Base-by-base conservation (phyloP, 2,113 vertebrate genomes). In the Gorsachius goisagi region DNA sequence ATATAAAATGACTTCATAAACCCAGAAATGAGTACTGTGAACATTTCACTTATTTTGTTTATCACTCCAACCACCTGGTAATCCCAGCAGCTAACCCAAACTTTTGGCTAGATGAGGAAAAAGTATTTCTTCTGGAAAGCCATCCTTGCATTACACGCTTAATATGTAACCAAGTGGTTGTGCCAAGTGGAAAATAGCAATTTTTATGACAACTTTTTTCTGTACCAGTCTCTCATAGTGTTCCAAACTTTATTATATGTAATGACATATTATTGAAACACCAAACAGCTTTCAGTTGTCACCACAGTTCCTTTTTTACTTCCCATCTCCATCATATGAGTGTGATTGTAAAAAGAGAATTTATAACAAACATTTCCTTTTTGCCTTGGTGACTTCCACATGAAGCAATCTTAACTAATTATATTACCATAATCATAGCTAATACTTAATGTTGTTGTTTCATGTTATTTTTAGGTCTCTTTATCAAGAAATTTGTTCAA, bases 1-100 rank as follows among this genome's bases (percentile, higher is more conserved):
- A 74, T 90, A 82, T n/a, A 53, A 85, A 92, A 82, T 82, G 6
- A 52, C 86, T 90, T 90, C 68, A 82, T 93, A 88, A 93, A 79
- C 62, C 15, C 58, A 76, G 62, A 95, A 95, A 90, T 68, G 24
- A 83, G 58, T 47, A 78, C 67, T 76, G 58, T 41, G 58, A 83
- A 85, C 44, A 79, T 88, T 79, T 75, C 28, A 41, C 30, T 93
- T 88, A 33, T 89, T 91, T 88, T 91, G 50, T 89, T 87, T 88
- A 82, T 93, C 91, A 75, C 28, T 88, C 32, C 62, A 79, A 62
- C 52, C 66, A 93, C 66, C 78, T 91, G 78, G 60, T 85, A 89
- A 67, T 88, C 56, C 60, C 69, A 55, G 60, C 37, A 93, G 64
- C 50, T 84, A 69, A 74, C 50, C 33, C 45, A 84, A 82, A 71